Conservation (phyloP, 2,888 invertebrate species). For the Melitaea athalia region DNA sequence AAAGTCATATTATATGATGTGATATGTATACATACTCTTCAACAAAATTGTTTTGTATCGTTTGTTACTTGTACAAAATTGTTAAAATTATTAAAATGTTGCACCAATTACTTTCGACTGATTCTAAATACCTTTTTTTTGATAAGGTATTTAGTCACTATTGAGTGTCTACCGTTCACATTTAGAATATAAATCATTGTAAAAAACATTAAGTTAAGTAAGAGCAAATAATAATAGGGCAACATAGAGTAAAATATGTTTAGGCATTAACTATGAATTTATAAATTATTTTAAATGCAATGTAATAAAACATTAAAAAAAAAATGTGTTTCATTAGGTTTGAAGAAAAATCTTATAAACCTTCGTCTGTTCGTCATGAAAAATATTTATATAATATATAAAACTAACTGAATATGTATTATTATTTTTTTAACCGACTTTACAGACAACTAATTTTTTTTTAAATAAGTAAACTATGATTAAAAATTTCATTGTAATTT, state of each 20-base stretch:
- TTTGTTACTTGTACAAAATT: not conserved
- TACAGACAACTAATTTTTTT: no score
- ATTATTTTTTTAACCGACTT: no score
- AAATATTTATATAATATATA: no score
- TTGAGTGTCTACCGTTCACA: constrained; percentile 29
- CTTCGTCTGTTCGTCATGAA: no score
- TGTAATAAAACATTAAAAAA: constrained; percentile 36
- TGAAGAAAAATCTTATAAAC: no score
- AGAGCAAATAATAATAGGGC: constrained; percentile 66
- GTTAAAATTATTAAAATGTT: not conserved
- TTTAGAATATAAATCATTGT: constrained; percentile 47
- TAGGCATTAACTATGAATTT: constrained; percentile 42
- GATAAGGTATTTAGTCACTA: no score
- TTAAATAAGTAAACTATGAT: no score
- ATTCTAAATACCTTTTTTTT: not conserved
- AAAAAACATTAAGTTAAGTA: constrained; percentile 53
- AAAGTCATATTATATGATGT: no score
- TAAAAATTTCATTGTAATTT: no score
- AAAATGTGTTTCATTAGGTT: constrained; percentile 1
- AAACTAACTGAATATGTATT: no score
- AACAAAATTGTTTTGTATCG: not conserved
- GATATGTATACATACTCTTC: not conserved
- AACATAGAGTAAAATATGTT: constrained; percentile 53
- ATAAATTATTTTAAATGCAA: constrained; percentile 68
- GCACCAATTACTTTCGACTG: not conserved